These are phyloP conservation scores for Disparrhopalites patrizii DNA, from an alignment of 2,888 invertebrate species.

Conservation along the genomic window DNA sequence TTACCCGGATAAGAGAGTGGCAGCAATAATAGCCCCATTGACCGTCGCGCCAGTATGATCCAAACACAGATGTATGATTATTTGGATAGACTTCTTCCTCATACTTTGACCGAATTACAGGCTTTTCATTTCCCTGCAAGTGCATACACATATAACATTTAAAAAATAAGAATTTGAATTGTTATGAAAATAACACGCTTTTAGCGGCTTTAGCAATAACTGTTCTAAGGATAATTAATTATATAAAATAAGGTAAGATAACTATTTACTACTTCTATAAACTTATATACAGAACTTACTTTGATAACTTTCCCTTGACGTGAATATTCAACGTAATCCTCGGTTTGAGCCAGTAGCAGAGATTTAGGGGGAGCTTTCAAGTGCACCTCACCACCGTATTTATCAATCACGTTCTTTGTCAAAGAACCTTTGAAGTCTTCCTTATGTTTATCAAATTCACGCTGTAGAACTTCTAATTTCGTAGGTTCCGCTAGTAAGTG, in stretches of 20 bases:
- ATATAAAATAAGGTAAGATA: neutral
- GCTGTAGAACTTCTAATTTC: constrained; percentile 84
- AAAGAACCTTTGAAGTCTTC: constrained; percentile 83
- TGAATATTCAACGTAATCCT: constrained; percentile 93
- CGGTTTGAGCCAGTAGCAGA: constrained; percentile 88
- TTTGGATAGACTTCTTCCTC: constrained; percentile 89
- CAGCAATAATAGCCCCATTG: constrained; percentile 97
- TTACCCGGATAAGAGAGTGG: constrained; percentile 67
- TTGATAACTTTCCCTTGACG: constrained; percentile 75
- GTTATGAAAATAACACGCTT: neutral
- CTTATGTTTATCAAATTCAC: constrained; percentile 84
- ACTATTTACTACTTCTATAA: no score
- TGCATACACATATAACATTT: neutral
- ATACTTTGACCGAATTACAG: constrained; percentile 77
- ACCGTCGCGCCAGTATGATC: constrained; percentile 89
- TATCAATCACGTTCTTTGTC: constrained; percentile 74
- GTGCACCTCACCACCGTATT: constrained; percentile 94
- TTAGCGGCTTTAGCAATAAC: constrained; percentile 7
- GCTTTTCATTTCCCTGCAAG: constrained; percentile 75
- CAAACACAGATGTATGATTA: constrained; percentile 94
- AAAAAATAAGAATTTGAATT: neutral
- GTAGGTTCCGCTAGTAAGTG: constrained; percentile 97
- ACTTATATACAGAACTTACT: constrained; percentile 44
- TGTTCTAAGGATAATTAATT: neutral
- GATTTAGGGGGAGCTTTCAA: constrained; percentile 80